Percentiles rank a stretch among this genome's conserved stretches.
Conservation (phyloP, 2,888 invertebrate genomes). For the Caenorhabditis macrosperma region DNA sequence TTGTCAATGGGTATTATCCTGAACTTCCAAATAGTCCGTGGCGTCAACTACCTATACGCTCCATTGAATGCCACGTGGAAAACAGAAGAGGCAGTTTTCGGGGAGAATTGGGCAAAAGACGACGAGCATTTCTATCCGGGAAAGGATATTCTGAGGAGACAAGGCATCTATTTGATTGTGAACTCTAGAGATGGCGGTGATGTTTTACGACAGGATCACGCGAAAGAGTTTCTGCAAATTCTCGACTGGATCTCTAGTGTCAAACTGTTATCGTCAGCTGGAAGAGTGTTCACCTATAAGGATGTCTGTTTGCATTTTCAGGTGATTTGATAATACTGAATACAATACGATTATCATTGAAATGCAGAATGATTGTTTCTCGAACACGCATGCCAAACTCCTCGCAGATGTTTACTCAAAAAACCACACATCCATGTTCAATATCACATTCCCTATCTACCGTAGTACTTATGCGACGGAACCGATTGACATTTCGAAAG, state of each 20-base stretch:
- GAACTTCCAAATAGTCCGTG: conserved; percentile 69
- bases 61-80: conserved; percentile 76
- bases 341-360: background rate
- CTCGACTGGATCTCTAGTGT: conserved; percentile 68
- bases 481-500: conserved; percentile 72
- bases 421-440: conserved; percentile 63
- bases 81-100: conserved; percentile 71
- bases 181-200: conserved; percentile 58
- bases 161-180: conserved; percentile 74
- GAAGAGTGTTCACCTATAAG: conserved; percentile 53
- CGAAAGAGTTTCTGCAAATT: conserved; percentile 69
- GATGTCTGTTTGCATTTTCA: conserved; percentile 68
- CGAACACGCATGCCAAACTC: conserved; percentile 72
- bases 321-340: conserved; percentile 11
- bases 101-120: conserved; percentile 72
- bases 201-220: conserved; percentile 62
- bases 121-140: conserved; percentile 70
- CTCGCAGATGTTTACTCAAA: conserved; percentile 71
- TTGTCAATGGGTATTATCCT: conserved; percentile 69
- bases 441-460: conserved; percentile 74
- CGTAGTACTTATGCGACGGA: conserved; percentile 71
- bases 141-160: conserved; percentile 73
- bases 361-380: conserved; percentile 75
- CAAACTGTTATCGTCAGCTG: conserved; percentile 51
- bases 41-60: conserved; percentile 73